These are phyloP conservation scores for Gymnothorax javanicus DNA, from an alignment of 2,797 vertebrate genomes.

Conservation along the genomic window DNA sequence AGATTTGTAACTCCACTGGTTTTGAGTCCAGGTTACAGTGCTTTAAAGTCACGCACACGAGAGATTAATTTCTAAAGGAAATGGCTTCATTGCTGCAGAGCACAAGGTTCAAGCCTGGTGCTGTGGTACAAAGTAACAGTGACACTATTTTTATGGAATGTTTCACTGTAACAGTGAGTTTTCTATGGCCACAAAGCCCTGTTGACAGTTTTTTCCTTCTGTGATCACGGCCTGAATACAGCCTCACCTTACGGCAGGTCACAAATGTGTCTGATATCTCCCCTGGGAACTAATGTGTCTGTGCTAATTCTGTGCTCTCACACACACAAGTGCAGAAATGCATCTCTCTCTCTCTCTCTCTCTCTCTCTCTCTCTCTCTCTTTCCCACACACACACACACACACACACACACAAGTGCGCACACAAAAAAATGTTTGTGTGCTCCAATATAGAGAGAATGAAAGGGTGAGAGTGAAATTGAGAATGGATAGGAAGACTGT, in stretches of 20 bases:
- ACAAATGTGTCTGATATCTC: conserved; percentile 11
- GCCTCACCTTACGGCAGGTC: conserved; percentile 4
- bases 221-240: not conserved
- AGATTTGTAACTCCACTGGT: not conserved
- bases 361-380: not conserved
- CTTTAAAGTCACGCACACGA: not conserved
- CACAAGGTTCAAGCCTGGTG: not conserved
- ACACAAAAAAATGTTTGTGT: too few species aligned
- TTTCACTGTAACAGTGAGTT: not conserved
- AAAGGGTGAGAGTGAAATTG: not conserved
- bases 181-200: not conserved
- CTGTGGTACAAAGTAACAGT: not conserved
- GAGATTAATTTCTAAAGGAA: not conserved
- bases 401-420: too few species aligned
- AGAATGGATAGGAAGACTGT: too few species aligned
- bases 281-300: not conserved
- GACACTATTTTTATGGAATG: not conserved
- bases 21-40: not conserved
- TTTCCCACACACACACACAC: too few species aligned
- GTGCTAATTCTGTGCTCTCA: conserved; percentile 8
- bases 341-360: too few species aligned
- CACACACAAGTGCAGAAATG: too few species aligned
- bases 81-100: not conserved
- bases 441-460: not conserved
- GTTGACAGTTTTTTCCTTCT: not conserved